Conservation (phyloP, 2,888 invertebrate genomes). For the Mystacides longicornis region DNA sequence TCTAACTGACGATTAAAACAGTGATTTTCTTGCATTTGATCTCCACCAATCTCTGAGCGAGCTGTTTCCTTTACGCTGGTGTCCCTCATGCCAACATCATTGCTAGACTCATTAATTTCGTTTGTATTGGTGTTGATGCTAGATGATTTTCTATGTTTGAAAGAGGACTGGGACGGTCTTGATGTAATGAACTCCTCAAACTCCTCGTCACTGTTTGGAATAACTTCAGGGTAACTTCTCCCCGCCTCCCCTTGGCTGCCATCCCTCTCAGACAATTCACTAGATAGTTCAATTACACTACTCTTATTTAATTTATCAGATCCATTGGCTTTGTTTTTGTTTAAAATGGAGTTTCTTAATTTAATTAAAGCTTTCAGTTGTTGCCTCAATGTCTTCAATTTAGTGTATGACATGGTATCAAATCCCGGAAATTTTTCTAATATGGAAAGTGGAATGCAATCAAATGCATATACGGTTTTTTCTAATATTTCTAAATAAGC, state of each 20-base stretch:
- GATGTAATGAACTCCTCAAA: neutral
- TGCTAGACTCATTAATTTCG: neutral
- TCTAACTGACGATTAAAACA: neutral
- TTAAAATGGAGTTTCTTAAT: constrained; percentile 29
- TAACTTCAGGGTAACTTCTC: no score
- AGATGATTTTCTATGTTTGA: neutral
- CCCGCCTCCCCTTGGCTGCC: neutral
- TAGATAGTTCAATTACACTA: neutral
- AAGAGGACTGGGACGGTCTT: neutral
- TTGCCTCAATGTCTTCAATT: constrained; percentile 50
- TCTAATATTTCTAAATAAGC: constrained; percentile 56
- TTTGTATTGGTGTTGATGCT: neutral
- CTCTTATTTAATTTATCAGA: neutral
- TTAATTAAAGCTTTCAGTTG: constrained; percentile 52
- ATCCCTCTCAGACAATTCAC: neutral
- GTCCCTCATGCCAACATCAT: neutral
- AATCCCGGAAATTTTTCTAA: constrained; percentile 56
- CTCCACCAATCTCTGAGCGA: no score
- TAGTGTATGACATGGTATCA: constrained; percentile 47
- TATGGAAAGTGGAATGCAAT: constrained; percentile 55
- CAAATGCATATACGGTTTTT: constrained; percentile 54
- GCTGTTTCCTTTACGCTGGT: no score
- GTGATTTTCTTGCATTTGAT: neutral
- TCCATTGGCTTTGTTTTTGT: constrained; percentile 5
- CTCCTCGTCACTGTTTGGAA: neutral